These are phyloP conservation scores for Plecotus auritus DNA, from an alignment of 2,113 vertebrate genomes.

Conservation along the genomic window DNA sequence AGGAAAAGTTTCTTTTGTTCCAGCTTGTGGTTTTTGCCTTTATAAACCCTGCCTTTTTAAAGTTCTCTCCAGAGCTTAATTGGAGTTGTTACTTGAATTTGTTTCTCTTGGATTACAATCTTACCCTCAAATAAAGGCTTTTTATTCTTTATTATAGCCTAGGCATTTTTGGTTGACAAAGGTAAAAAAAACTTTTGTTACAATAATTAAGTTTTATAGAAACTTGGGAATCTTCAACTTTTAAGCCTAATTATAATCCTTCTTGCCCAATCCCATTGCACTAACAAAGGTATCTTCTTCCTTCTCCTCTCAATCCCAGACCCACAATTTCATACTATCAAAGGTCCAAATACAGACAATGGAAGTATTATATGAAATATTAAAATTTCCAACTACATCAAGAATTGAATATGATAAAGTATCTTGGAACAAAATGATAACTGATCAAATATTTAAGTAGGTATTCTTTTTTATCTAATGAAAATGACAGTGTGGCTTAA, in stretches of 20 bases:
- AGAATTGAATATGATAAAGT: constrained; percentile 10
- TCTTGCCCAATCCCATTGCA: background rate
- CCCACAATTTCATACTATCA: background rate
- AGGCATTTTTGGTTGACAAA: background rate
- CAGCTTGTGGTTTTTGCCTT: background rate
- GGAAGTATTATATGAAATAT: background rate
- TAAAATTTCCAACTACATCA: constrained; percentile 15
- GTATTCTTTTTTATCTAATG: background rate
- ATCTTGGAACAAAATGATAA: constrained; percentile 11
- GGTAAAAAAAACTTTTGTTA: background rate
- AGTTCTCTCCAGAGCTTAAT: background rate
- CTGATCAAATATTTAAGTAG: background rate
- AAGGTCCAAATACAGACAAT: background rate
- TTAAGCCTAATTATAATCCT: constrained; percentile 25
- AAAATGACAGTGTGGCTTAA: background rate
- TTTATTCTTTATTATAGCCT: background rate
- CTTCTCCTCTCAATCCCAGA: background rate
- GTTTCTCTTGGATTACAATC: background rate
- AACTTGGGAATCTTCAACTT: background rate
- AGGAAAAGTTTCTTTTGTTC: background rate
- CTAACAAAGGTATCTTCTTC: background rate
- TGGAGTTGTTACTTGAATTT: background rate
- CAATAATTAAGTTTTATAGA: constrained; percentile 14
- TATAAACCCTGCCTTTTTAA: background rate
- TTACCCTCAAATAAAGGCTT: background rate